These are phyloP conservation scores for Plestiodon gilberti DNA, from an alignment of 2,113 vertebrate genomes.

Conservation along the genomic window DNA sequence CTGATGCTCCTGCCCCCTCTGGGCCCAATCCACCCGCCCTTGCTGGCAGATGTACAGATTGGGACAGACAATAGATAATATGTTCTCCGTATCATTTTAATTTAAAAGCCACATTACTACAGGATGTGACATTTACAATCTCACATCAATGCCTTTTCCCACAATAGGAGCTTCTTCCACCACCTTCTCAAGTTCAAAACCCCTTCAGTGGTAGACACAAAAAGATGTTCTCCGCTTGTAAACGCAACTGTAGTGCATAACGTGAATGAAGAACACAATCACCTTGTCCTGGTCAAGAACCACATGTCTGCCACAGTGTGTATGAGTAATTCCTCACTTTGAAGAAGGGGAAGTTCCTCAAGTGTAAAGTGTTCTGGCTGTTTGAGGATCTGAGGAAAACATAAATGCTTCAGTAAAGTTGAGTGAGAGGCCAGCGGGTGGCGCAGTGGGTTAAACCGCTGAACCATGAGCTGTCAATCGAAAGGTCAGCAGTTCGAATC, in stretches of 20 bases:
- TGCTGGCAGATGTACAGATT: background rate
- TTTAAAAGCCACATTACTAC: background rate
- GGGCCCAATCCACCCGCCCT: background rate
- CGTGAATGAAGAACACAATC: too few species aligned
- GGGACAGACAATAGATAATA: background rate
- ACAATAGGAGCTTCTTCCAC: background rate
- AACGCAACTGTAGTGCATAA: background rate
- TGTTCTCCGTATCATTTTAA: background rate
- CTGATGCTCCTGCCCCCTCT: background rate
- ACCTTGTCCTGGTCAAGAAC: too few species aligned
- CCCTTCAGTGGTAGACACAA: background rate
- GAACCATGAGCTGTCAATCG: too few species aligned
- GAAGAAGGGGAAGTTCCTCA: too few species aligned
- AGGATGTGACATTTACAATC: background rate
- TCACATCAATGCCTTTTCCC: background rate
- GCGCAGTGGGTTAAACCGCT: too few species aligned
- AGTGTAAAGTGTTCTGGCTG: background rate
- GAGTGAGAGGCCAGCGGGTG: too few species aligned
- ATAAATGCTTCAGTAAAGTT: background rate
- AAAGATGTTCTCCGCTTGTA: background rate
- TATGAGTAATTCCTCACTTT: too few species aligned
- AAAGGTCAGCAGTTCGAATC: too few species aligned
- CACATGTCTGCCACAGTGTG: too few species aligned
- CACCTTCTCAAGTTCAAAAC: background rate
- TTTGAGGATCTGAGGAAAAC: constrained; percentile 27